Evolutionary conservation across 2,113 vertebrate species (phyloP), one percentile per base, ranked within the genome.

Genomic region (Oriolus oriolus): DNA sequence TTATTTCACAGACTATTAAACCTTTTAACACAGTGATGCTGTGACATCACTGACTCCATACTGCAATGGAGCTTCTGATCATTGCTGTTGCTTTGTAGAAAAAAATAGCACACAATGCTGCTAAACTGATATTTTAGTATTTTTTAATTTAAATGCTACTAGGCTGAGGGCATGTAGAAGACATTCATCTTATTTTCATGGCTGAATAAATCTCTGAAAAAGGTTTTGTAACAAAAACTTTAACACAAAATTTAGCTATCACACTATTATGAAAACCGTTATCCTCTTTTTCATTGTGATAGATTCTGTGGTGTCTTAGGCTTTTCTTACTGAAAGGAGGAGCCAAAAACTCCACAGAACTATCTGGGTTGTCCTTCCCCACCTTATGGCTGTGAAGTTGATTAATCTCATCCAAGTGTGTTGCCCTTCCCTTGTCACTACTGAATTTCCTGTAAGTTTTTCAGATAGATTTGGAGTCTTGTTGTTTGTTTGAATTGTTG

Each of bases 381-480:
- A 45, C 35, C 3, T 22, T 44, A 0, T 20, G 20, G 31, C 28
- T 49, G 8, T 65, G n/a, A 70, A n/a, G 7, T 4, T 8, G 7
- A 39, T 69, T 35, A 33, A 17, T 53, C 11, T 30, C 84, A 11
- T 22, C 7, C 8, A 65, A 33, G 13, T 9, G 6, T 21, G 7
- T 3, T 45, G 23, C 7, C n/a, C 37, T 91, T 75, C 42, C 21
- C 27, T 76, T 26, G 5, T n/a, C 27, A 59, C 8, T 68, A 33
- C 21, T 73, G 35, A 76, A 73, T 80, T 92, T 68, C 39, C 30
- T 39, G 0, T 1, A n/a, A 33, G 9, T 59, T 84, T 73, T 54
- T 5, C 13, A 53, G 10, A 22, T 4, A 19, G 12, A 18, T 57
- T 12, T 57, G 33, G 10, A 13, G 23, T 16, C 8, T 41, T 47